Conservation (phyloP, 2,888 invertebrate species). For the Ptychoptera contaminata region DNA sequence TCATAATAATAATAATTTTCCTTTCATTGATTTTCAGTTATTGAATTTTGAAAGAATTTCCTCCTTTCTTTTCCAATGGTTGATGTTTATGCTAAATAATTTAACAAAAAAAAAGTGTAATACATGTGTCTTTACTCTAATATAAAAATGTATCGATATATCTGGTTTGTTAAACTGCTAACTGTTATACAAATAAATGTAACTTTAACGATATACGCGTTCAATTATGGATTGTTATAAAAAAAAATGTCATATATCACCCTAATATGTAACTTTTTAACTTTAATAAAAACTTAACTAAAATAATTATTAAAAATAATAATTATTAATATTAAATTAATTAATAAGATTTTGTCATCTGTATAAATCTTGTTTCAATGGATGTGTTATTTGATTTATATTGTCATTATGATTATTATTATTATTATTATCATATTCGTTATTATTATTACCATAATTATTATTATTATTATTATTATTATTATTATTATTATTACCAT, state of each 20-base stretch:
- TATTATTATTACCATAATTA: conserved; percentile 1
- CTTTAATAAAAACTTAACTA: not conserved
- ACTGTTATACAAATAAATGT: too few species aligned
- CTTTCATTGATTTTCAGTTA: conserved; percentile 2
- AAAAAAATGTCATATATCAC: too few species aligned
- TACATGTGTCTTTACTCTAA: too few species aligned
- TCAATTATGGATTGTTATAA: too few species aligned
- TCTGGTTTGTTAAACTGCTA: too few species aligned
- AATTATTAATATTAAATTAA: too few species aligned
- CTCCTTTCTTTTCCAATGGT: not conserved
- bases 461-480: not conserved
- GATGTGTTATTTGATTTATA: not conserved
- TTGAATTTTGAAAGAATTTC: not conserved
- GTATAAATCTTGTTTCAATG: conserved; percentile 2
- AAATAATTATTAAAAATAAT: too few species aligned
- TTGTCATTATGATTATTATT: not conserved
- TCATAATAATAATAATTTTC: not conserved
- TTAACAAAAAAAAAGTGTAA: too few species aligned
- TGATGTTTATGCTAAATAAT: too few species aligned
- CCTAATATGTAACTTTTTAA: too few species aligned
- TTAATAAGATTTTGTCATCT: conserved; percentile 2
- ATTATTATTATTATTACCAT: conserved; percentile 2
- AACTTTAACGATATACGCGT: too few species aligned
- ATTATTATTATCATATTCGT: not conserved
- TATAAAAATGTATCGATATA: too few species aligned